phyloP scores from a whole-genome alignment of 1,140 invertebrate species.

The Dendrolimus punctatus region DNA sequence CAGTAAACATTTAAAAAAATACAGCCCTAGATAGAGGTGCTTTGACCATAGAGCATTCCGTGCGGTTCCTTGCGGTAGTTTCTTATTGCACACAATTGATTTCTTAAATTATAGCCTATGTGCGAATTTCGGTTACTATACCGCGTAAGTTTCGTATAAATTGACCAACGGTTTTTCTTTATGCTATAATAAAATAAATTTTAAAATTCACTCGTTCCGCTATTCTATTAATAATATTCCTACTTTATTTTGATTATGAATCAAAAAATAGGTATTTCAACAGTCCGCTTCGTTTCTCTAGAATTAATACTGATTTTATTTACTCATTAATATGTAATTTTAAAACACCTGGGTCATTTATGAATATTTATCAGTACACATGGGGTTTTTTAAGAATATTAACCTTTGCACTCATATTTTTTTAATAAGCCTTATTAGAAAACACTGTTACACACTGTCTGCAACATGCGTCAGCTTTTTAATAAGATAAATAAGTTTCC shows the following conservation, averaged over 20 bases:
- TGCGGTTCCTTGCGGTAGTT: slow-evolving; percentile 19
- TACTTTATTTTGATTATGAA: background rate
- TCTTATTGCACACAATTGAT: slow-evolving; percentile 27
- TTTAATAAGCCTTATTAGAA: no score
- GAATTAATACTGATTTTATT: slow-evolving; percentile 2
- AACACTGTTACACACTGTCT: no score
- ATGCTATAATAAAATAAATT: slow-evolving; percentile 14
- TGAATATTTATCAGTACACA: no score
- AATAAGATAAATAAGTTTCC: no score
- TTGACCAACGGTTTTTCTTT: slow-evolving; percentile 15
- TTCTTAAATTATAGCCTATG: slow-evolving; percentile 19
- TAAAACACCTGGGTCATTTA: no score
- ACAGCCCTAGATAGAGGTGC: slow-evolving; percentile 1
- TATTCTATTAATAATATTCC: background rate
- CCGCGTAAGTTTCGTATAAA: background rate
- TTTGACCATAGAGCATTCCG: slow-evolving; percentile 5
- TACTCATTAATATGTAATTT: no score
- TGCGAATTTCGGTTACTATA: slow-evolving; percentile 15
- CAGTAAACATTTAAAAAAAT: no score
- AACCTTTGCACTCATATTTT: no score
- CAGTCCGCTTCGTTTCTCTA: background rate
- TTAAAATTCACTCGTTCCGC: slow-evolving; percentile 3
- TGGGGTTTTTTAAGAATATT: no score
- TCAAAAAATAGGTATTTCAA: background rate
- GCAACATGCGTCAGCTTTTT: no score